Evolutionary conservation across 1,140 invertebrate genomes (phyloP).

Genomic region (Ceratina japonica): DNA sequence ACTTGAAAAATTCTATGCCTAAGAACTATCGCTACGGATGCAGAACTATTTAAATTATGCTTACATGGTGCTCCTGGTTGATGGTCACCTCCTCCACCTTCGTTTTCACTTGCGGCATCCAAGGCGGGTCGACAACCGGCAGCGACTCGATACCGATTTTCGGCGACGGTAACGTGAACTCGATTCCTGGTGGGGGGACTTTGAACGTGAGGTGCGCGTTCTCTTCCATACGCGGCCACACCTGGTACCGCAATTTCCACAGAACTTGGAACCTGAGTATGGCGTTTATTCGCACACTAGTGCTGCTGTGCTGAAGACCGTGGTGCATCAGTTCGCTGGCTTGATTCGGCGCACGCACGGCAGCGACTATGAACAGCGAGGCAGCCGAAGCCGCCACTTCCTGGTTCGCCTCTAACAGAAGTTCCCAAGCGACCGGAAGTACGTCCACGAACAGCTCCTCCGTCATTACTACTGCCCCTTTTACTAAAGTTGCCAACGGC

Average conservation of each 20-base stretch:
- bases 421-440: constrained; percentile 95
- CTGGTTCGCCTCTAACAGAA: constrained; percentile 90
- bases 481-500: constrained; percentile 92
- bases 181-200: constrained; percentile 98
- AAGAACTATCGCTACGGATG: background rate
- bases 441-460: constrained; percentile 94
- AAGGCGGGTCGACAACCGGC: constrained; percentile 98
- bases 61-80: constrained; percentile 98
- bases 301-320: constrained; percentile 90
- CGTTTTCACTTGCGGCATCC: constrained; percentile 98
- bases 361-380: constrained; percentile 94
- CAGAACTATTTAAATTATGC: constrained; percentile 65
- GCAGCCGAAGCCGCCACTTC: constrained; percentile 90
- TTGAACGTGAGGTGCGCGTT: constrained; percentile 96
- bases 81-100: constrained; percentile 99
- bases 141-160: constrained; percentile 97
- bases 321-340: constrained; percentile 93
- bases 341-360: constrained; percentile 93
- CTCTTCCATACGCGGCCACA: constrained; percentile 99
- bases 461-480: constrained; percentile 93
- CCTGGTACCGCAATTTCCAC: constrained; percentile 98
- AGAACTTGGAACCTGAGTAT: constrained; percentile 95
- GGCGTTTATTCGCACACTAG: constrained; percentile 87
- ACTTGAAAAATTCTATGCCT: constrained; percentile 5
- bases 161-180: constrained; percentile 98